These are phyloP conservation scores for Pardalotus punctatus DNA, from an alignment of 2,113 vertebrate genomes.

Conservation along the genomic window DNA sequence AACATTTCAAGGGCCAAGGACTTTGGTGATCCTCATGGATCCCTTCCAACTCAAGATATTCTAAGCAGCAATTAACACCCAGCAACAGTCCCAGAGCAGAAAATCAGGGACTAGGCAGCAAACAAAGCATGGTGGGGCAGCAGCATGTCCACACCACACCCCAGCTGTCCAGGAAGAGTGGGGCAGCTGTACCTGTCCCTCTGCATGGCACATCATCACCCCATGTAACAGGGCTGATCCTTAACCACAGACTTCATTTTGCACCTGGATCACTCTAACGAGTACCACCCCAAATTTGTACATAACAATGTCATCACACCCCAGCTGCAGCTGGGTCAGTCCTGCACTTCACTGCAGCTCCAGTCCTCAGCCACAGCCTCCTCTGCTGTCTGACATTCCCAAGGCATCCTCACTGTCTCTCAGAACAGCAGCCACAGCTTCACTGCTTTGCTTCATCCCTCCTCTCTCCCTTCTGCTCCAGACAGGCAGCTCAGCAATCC, in stretches of 20 bases:
- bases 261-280: background rate
- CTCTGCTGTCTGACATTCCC: background rate
- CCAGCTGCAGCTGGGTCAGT: background rate
- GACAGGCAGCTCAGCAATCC: background rate
- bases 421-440: background rate
- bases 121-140: accelerated
- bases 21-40: background rate
- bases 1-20: background rate
- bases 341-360: background rate
- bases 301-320: background rate
- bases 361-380: background rate
- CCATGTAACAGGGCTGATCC: background rate
- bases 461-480: background rate
- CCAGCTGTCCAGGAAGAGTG: background rate
- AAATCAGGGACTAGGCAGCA: background rate
- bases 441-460: background rate
- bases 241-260: background rate
- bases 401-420: background rate
- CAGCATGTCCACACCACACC: accelerated
- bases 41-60: background rate
- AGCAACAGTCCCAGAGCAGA: background rate
- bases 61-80: background rate
- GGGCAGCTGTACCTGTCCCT: background rate
- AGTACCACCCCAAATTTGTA: background rate
- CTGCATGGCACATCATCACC: background rate